These are phyloP conservation scores for Eupithecia vulgata DNA, from an alignment of 2,888 invertebrate species.

Conservation along the genomic window DNA sequence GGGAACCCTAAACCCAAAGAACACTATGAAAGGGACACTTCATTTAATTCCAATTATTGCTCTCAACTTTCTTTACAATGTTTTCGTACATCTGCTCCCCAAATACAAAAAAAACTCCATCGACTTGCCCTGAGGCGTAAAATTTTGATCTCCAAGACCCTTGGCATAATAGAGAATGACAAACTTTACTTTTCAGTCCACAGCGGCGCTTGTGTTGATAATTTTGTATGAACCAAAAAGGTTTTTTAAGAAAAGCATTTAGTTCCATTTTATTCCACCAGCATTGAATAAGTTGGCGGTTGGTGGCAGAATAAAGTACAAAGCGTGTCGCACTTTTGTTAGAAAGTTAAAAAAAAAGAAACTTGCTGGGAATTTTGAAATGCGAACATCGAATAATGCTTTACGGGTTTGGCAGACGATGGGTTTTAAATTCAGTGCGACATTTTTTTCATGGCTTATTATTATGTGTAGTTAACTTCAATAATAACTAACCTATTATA, in stretches of 20 bases:
- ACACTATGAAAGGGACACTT: slow-evolving; percentile 60
- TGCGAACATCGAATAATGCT: slow-evolving; percentile 15
- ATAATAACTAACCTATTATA: background rate
- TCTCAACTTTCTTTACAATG: slow-evolving; percentile 69
- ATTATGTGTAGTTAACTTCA: background rate
- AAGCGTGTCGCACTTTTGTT: slow-evolving; percentile 35
- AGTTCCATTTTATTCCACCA: background rate
- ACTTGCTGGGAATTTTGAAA: slow-evolving; percentile 25
- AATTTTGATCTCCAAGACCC: slow-evolving; percentile 62
- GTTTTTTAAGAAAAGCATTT: background rate
- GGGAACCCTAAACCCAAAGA: slow-evolving; percentile 46
- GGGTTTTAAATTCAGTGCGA: background rate
- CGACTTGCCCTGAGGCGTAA: slow-evolving; percentile 62
- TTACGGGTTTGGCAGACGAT: slow-evolving; percentile 14
- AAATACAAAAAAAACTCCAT: slow-evolving; percentile 36
- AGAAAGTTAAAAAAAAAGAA: slow-evolving; percentile 24
- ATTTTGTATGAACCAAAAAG: background rate
- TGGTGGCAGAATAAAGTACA: slow-evolving; percentile 27
- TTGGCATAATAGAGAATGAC: slow-evolving; percentile 13
- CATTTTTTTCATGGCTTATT: background rate
- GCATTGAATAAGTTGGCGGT: background rate
- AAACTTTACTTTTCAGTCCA: background rate
- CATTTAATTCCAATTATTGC: slow-evolving; percentile 77
- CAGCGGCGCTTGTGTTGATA: background rate
- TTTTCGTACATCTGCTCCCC: slow-evolving; percentile 68